Base-by-base conservation (phyloP, 37 sponge, comb jelly and placozoan genomes). In the Tethya wilhelma region DNA sequence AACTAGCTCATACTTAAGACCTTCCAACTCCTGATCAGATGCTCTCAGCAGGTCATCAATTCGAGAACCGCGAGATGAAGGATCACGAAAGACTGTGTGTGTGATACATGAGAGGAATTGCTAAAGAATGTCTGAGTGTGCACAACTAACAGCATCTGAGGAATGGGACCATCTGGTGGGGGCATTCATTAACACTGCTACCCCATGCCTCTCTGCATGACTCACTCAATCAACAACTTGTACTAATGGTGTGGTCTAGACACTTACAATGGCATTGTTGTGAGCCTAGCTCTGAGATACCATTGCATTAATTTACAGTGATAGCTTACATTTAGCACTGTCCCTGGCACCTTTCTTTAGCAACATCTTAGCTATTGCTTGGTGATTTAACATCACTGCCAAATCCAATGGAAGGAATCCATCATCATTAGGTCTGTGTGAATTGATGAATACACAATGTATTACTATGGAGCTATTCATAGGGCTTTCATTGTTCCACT, bases 251-350 rank as follows among this genome's bases (percentile, higher is more conserved):
- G n/a, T n/a, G n/a, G n/a, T n/a, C n/a, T n/a, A n/a, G n/a, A n/a
- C n/a, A n/a, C n/a, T n/a, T n/a, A n/a, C 14, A 49, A 14, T 62
- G 29, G 63, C 22, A n/a, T 7, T 62, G 22, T n/a, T n/a, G 28
- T 26, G 22, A 12, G 29, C 63, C 28, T n/a, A 62, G 63, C 28
- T n/a, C 23, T 62, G 28, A 8, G 63, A 8, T 12, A n/a, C 23
- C 22, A 26, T 62, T 62, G 40, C 69, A 36, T 34, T 34, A 17
- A 11, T 28, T 14, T 8, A 26, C 8, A 63, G 9, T n/a, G n/a
- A n/a, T n/a, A n/a, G 28, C 84, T 91, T 41, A 92, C 93, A 92
- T 80, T 74, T 82, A 2, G 78, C 23, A 43, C 81, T 84, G 77
- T 92, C 93, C 46, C 64, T 83, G 40, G 85, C 88, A 6, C 93